Base-by-base conservation (phyloP, 2,113 vertebrate genomes). In the Oxyura jamaicensis region DNA sequence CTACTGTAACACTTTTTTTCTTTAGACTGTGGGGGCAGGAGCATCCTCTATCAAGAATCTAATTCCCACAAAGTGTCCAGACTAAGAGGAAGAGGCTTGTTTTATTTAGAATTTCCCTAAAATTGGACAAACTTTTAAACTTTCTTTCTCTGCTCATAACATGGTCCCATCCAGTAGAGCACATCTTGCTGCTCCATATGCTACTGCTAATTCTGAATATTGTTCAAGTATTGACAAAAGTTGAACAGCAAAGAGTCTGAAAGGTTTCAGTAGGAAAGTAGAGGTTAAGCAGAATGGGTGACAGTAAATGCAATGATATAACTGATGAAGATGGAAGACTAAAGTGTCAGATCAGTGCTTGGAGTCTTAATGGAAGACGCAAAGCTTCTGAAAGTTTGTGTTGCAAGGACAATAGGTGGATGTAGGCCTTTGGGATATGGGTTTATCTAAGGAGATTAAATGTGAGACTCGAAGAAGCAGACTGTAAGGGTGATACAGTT, bases 251-350 rank as follows among this genome's bases (percentile, higher is more conserved):
- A 39, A 71, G 52, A 26, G 13, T 39, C 53, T 18, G 36, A 52
- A 78, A 87, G 10, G 26, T 20, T 83, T 86, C 16, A 19, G 3
- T 55, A 19, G 15, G 21, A 52, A 68, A 14, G 26, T 52, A 8
- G 9, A 56, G 12, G 59, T 67, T 60, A 62, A 50, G 11, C 29
- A 72, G 81, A n/a, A 35, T 55, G 28, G 55, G 39, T 36, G 68
- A 36, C 22, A 81, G 1, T 50, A n/a, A 59, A 10, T 35, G 31
- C 29, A 81, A 56, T 36, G 22, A 7, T 79, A 14, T 8, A 72
- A 58, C 17, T 26, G 22, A 10, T 0, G 1, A 36, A 63, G n/a
- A 3, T 67, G 12, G 25, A 88, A 82, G 31, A 20, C 1, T 0
- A 13, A 74, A 63, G 6, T 73, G 19, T 56, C 6, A 0, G 2